phyloP scores from a whole-genome alignment of 2,888 invertebrate species.

The Ditylenchus weischeri region DNA sequence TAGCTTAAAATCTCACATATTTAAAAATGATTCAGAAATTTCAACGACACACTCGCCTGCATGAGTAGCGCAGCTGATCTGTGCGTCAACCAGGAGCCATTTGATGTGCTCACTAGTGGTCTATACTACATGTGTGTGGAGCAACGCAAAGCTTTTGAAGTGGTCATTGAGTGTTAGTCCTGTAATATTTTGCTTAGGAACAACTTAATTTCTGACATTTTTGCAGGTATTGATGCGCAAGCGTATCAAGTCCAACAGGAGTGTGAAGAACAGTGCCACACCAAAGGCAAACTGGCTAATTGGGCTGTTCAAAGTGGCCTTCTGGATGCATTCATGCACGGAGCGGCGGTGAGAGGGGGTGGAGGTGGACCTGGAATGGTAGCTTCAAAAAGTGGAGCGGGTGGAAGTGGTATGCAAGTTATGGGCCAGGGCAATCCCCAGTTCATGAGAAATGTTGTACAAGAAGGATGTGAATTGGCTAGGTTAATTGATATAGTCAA shows the following conservation, averaged over 20 bases:
- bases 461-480: conserved; percentile 23
- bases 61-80: conserved; percentile 15
- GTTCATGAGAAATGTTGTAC: conserved; percentile 19
- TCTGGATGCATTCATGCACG: conserved; percentile 16
- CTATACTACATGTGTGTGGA: conserved; percentile 24
- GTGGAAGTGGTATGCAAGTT: no score
- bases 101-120: conserved; percentile 26
- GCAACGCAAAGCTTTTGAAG: conserved; percentile 26
- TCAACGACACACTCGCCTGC: conserved; percentile 22
- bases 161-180: conserved; percentile 22
- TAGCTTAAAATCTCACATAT: no score
- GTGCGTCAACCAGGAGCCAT: conserved; percentile 24
- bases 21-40: conserved; percentile 10
- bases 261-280: conserved; percentile 25
- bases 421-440: conserved; percentile 13
- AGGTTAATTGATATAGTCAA: no score
- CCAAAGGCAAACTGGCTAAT: conserved; percentile 24
- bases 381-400: not conserved
- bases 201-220: no score
- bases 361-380: not conserved
- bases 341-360: not conserved
- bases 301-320: conserved; percentile 28
- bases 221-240: not conserved
- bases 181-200: not conserved
- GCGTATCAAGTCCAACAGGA: conserved; percentile 10